Conservation (phyloP, 2,797 vertebrate genomes). For the Vipera ursinii region DNA sequence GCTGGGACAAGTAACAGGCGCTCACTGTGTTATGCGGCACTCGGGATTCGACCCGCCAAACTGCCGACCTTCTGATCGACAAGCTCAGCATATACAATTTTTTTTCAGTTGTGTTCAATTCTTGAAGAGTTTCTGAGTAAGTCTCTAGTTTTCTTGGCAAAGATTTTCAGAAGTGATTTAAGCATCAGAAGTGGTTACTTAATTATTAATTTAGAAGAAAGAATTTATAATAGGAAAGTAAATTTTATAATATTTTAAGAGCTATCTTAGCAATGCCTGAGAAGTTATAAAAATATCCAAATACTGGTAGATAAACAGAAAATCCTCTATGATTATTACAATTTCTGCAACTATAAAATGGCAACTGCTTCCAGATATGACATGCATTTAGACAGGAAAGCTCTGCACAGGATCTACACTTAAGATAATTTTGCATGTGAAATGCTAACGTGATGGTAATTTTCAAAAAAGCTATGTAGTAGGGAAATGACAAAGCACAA, state of each 20-base stretch:
- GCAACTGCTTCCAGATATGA: neutral
- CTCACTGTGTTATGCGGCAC: no score
- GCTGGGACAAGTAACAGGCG: no score
- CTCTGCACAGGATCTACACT: neutral
- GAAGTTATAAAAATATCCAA: neutral
- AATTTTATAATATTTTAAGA: neutral
- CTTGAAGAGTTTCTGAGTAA: neutral
- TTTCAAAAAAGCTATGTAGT: neutral
- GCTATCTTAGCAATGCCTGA: neutral
- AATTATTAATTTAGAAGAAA: neutral
- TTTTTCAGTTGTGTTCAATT: neutral
- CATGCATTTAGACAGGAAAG: neutral
- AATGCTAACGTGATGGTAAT: neutral
- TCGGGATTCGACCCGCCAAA: no score
- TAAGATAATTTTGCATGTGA: neutral
- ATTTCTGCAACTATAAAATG: neutral
- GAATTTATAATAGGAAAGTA: neutral
- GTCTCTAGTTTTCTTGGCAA: neutral
- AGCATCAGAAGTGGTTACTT: neutral
- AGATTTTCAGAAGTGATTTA: neutral
- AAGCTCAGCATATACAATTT: neutral
- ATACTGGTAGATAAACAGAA: neutral
- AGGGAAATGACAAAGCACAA: neutral
- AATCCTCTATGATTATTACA: neutral
- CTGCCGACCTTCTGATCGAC: no score